Evolutionary conservation across 2,888 invertebrate genomes (phyloP).

Genomic region (Allygus modestus): DNA sequence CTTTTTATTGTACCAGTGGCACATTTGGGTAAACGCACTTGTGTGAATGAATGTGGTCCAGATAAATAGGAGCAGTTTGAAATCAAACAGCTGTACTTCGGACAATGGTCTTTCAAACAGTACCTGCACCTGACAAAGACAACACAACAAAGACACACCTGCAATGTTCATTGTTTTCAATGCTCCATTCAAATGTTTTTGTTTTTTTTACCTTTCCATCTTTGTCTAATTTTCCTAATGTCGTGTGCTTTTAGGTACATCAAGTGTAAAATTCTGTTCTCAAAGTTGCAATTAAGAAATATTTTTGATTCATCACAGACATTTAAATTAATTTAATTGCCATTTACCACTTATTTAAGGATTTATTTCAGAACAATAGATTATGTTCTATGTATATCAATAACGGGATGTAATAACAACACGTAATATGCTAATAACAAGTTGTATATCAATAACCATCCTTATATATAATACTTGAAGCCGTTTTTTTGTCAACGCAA

Average conservation of each 20-base stretch:
- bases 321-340: no score
- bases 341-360: no score
- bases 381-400: no score
- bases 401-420: no score
- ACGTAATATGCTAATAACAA: no score
- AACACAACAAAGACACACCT: background rate
- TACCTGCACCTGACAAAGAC: background rate
- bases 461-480: no score
- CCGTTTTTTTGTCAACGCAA: no score
- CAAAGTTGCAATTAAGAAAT: background rate
- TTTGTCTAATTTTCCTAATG: background rate
- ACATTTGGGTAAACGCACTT: background rate
- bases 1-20: no score
- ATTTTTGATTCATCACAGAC: no score
- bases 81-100: slow-evolving; percentile 9
- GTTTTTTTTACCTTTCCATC: background rate
- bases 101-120: background rate
- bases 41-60: background rate
- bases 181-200: background rate
- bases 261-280: background rate
- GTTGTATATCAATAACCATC: no score
- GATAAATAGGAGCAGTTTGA: background rate
- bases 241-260: background rate
- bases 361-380: no score
- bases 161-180: background rate